Conservation (phyloP, 1,140 invertebrate species). For the Drosophila pandora region DNA sequence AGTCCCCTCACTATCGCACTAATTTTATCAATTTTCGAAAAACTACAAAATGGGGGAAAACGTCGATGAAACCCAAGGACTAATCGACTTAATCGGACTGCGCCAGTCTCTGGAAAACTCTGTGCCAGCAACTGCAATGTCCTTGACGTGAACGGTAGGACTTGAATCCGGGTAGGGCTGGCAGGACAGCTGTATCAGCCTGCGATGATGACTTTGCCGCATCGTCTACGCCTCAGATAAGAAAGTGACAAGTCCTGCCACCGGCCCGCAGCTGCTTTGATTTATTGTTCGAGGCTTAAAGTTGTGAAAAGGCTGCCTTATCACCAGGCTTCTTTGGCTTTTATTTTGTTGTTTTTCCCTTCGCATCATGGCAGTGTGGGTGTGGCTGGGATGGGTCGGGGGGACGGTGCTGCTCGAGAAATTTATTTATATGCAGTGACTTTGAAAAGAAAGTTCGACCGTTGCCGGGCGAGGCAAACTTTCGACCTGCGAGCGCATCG, state of each 20-base stretch:
- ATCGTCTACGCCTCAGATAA: slow-evolving; percentile 59
- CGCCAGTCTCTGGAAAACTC: slow-evolving; percentile 33
- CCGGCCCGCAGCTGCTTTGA: slow-evolving; percentile 55
- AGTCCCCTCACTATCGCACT: slow-evolving; percentile 18
- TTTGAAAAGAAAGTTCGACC: slow-evolving; percentile 79
- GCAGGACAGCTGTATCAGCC: slow-evolving; percentile 7
- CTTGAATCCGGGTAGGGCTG: slow-evolving; percentile 10
- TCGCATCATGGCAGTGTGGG: not conserved
- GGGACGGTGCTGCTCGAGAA: slow-evolving; percentile 22
- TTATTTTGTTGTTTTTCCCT: not conserved
- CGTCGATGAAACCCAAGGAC: slow-evolving; percentile 48
- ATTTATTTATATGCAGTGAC: slow-evolving; percentile 81
- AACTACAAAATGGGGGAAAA: slow-evolving; percentile 37
- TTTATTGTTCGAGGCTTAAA: slow-evolving; percentile 73
- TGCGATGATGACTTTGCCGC: slow-evolving; percentile 62
- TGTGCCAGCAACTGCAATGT: slow-evolving; percentile 56
- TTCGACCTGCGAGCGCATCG: slow-evolving; percentile 77
- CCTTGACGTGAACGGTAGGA: slow-evolving; percentile 62
- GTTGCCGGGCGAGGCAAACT: slow-evolving; percentile 52
- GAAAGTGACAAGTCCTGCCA: slow-evolving; percentile 39
- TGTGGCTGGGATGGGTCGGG: slow-evolving; percentile 1
- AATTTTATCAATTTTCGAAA: slow-evolving; percentile 69
- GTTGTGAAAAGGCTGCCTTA: slow-evolving; percentile 65
- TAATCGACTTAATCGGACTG: slow-evolving; percentile 62
- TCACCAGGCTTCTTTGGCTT: slow-evolving; percentile 14